These are phyloP conservation scores for Notolabrus celidotus DNA, from an alignment of 2,797 vertebrate genomes.

Conservation along the genomic window DNA sequence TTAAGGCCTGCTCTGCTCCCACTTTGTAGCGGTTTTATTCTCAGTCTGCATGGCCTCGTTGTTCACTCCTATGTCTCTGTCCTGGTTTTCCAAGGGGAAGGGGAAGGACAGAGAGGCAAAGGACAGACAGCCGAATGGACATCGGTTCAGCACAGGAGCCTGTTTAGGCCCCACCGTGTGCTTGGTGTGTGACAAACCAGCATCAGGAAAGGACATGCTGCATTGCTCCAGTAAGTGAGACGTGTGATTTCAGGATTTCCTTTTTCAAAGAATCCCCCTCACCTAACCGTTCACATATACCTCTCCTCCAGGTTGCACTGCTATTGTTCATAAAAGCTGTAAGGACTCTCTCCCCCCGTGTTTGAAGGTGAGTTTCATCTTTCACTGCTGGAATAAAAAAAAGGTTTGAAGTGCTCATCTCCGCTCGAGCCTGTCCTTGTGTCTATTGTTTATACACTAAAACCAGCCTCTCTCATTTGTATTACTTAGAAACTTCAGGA, in stretches of 20 bases:
- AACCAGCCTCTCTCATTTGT: conserved; percentile 49
- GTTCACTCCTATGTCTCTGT: conserved; percentile 60
- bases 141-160: conserved; percentile 89
- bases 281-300: not conserved
- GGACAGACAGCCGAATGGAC: conserved; percentile 87
- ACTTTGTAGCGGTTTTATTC: not conserved
- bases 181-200: conserved; percentile 91
- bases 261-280: not conserved
- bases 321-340: conserved; percentile 91
- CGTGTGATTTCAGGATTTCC: no score
- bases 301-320: conserved; percentile 88
- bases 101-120: conserved; percentile 90
- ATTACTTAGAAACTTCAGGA: conserved; percentile 91
- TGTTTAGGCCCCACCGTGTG: conserved; percentile 89
- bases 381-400: not conserved
- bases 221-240: conserved; percentile 91
- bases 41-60: conserved; percentile 14
- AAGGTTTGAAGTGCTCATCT: not conserved
- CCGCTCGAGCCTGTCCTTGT: not conserved
- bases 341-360: conserved; percentile 89
- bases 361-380: conserved; percentile 86
- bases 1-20: not conserved
- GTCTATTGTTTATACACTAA: conserved; percentile 31
- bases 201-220: conserved; percentile 90
- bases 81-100: conserved; percentile 85